A percentile compares a stretch with the other conserved stretches of the same genome.
phyloP scores from a whole-genome alignment of 2,113 vertebrate genomes.

The Epinephelus lanceolatus region DNA sequence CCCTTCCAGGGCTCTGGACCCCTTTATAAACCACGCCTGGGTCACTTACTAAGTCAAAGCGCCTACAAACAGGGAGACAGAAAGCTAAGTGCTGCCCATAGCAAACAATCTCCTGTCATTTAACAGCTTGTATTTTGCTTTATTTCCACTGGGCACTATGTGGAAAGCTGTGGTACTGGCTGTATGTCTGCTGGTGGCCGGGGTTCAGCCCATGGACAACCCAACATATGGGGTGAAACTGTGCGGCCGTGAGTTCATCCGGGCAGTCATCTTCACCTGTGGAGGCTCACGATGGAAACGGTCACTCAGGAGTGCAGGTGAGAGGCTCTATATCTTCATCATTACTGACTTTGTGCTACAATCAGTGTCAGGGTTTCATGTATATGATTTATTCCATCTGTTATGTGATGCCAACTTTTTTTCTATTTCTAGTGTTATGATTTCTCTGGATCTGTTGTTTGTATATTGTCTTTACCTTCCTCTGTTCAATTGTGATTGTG shows the following conservation, averaged over 20 bases:
- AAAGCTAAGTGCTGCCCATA: conserved; percentile 43
- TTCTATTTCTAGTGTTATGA: background rate
- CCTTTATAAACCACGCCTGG: conserved; percentile 80
- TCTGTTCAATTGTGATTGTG: conserved; percentile 4
- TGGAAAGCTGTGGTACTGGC: conserved; percentile 79
- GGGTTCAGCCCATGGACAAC: conserved; percentile 74
- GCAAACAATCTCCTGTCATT: conserved; percentile 1
- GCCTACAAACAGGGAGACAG: conserved; percentile 47
- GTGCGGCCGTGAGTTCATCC: conserved; percentile 91
- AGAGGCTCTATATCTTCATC: conserved; percentile 32
- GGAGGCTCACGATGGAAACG: conserved; percentile 90
- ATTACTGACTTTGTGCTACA: background rate
- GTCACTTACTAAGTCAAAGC: conserved; percentile 62
- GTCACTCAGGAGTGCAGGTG: conserved; percentile 77
- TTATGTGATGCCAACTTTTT: background rate
- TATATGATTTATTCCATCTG: background rate
- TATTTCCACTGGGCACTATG: conserved; percentile 63
- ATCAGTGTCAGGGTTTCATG: background rate
- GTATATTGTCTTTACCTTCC: background rate
- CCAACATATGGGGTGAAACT: conserved; percentile 87
- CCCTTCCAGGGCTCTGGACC: conserved; percentile 35
- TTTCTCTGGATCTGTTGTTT: background rate
- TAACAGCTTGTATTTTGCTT: conserved; percentile 1
- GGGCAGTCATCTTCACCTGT: conserved; percentile 90
- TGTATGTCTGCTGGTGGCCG: conserved; percentile 81